Base-by-base conservation (phyloP, 2,888 invertebrate species). In the Ophion costatus region DNA sequence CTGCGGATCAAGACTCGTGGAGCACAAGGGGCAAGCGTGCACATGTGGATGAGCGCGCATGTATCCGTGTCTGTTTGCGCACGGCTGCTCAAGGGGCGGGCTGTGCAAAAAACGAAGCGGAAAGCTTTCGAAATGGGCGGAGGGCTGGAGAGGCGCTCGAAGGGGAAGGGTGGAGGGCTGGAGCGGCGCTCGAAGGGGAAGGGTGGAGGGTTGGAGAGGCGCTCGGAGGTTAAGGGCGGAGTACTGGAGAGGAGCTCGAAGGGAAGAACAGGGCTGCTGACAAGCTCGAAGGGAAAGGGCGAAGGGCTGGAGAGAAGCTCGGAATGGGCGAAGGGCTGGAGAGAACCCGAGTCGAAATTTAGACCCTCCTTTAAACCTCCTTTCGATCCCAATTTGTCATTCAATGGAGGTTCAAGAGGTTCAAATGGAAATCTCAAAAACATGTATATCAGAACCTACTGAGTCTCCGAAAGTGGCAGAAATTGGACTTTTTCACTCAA, bases 281-380 rank as follows among this genome's bases (percentile, higher is more conserved):
- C 56, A 64, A 63, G 63, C 56, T 75, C 57, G 70, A 42, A 42
- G 11, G 42, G 6, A 42, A 42, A 42, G 5, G 24, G 24, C 24
- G 24, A 24, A 24, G 1, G 42, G 11, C 42, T 57, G 33, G 38
- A 59, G 76, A 38, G 63, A 64, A 63, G 63, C 56, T 75, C 57
- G 70, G 42, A 70, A n/a, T n/a, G n/a, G 80, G 80, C 2, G 9
- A 84, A 77, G 77, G 84, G 78, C 81, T 81, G 70, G 63, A 51
- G 24, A n/a, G n/a, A n/a, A n/a, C n/a, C n/a, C n/a, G n/a, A n/a
- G n/a, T n/a, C n/a, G n/a, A n/a, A n/a, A n/a, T n/a, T n/a, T n/a
- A n/a, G n/a, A n/a, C n/a, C n/a, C n/a, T n/a, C n/a, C n/a, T n/a
- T n/a, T n/a, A n/a, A n/a, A n/a, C n/a, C n/a, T n/a, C n/a, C n/a